Percentiles rank a stretch among this genome's conserved stretches.
Conservation (phyloP, 2,888 invertebrate species). For the Drosophila glabriapex region DNA sequence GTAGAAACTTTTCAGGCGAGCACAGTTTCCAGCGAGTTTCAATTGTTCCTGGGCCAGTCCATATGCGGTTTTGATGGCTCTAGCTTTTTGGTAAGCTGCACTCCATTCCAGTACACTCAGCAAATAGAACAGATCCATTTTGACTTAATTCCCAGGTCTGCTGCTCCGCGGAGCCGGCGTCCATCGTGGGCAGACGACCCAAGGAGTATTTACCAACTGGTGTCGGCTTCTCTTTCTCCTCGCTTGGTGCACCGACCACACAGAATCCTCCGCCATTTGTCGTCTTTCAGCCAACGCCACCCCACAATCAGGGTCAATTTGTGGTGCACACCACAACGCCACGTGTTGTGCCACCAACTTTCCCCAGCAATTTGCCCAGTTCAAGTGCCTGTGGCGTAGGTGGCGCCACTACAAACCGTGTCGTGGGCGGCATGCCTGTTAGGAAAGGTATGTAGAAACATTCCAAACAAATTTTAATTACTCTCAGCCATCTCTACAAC, state of each 20-base stretch:
- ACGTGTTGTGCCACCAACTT: neutral
- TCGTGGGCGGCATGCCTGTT: slow-evolving; percentile 87
- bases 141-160: slow-evolving; percentile 61
- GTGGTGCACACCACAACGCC: slow-evolving; percentile 12
- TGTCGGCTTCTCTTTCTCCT: slow-evolving; percentile 59
- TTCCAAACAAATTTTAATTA: neutral
- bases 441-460: slow-evolving; percentile 65
- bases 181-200: slow-evolving; percentile 43
- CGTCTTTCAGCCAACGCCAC: slow-evolving; percentile 68
- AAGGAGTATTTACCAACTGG: slow-evolving; percentile 52
- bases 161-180: slow-evolving; percentile 52
- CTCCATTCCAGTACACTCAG: neutral
- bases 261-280: slow-evolving; percentile 16
- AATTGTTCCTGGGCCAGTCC: slow-evolving; percentile 87
- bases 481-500: neutral
- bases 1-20: slow-evolving; percentile 82
- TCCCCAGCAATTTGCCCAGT: slow-evolving; percentile 2
- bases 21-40: slow-evolving; percentile 80
- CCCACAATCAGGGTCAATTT: slow-evolving; percentile 41
- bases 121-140: neutral
- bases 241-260: slow-evolving; percentile 44
- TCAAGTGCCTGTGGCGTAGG: slow-evolving; percentile 86
- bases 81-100: slow-evolving; percentile 87
- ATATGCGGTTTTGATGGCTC: slow-evolving; percentile 89
- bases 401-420: slow-evolving; percentile 83